Conservation (phyloP, 2,888 invertebrate genomes). For the Blastobasis adustella region DNA sequence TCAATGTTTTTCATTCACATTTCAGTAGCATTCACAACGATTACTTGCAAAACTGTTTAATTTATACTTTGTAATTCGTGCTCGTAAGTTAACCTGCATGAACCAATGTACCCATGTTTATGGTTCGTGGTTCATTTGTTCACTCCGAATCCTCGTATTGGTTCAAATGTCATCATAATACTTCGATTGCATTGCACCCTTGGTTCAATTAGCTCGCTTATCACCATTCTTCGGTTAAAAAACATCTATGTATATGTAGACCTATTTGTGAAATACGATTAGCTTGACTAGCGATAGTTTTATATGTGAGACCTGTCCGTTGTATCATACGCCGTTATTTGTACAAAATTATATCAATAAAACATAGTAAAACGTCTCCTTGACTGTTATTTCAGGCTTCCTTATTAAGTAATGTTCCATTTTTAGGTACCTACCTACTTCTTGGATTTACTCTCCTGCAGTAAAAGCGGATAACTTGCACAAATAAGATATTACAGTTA, state of each 20-base stretch:
- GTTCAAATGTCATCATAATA: background rate
- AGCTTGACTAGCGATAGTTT: slow-evolving; percentile 73
- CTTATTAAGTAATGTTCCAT: no score
- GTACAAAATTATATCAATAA: slow-evolving; percentile 76
- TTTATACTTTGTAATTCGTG: no score
- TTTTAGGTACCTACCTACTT: no score
- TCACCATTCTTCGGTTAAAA: background rate
- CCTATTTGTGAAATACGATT: slow-evolving; percentile 56
- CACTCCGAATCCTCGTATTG: background rate
- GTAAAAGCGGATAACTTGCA: no score
- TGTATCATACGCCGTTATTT: slow-evolving; percentile 76
- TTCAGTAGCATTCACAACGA: background rate
- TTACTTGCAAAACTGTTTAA: background rate
- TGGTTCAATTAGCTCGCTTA: background rate
- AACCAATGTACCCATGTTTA: no score
- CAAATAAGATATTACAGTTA: no score
- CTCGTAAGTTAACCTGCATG: no score
- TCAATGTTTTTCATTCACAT: no score
- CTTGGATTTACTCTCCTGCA: no score
- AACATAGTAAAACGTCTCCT: slow-evolving; percentile 41
- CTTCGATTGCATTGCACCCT: background rate
- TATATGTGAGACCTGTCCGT: slow-evolving; percentile 75
- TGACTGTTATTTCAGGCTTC: background rate
- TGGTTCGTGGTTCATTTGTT: no score
- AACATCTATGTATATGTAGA: slow-evolving; percentile 32